phyloP scores from a whole-genome alignment of 1,140 invertebrate species.

The Arion vulgaris region DNA sequence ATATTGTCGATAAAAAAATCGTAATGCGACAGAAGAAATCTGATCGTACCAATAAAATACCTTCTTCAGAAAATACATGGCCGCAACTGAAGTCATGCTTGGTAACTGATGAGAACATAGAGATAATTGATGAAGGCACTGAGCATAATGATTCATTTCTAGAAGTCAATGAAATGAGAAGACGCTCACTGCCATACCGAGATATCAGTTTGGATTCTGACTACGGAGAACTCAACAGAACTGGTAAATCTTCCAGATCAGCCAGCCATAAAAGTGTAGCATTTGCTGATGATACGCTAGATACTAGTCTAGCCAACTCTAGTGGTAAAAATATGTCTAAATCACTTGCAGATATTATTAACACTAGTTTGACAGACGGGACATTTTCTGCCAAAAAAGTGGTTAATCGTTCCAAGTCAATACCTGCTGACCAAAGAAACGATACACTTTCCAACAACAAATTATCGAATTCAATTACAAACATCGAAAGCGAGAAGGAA shows the following conservation, averaged over 20 bases:
- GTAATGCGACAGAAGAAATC: background rate
- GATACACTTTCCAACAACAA: background rate
- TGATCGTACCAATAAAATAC: background rate
- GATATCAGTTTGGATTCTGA: constrained; percentile 2
- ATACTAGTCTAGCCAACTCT: background rate
- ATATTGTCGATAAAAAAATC: background rate
- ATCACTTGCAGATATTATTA: constrained; percentile 28
- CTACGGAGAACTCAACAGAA: background rate
- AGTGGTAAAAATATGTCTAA: constrained; percentile 14
- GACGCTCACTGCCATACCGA: background rate
- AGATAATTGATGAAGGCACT: background rate
- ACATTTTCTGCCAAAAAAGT: constrained; percentile 19
- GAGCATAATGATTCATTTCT: background rate
- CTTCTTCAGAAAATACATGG: background rate
- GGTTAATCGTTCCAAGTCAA: constrained; percentile 1
- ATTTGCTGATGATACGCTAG: constrained; percentile 7
- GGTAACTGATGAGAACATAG: background rate
- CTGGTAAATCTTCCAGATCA: constrained; percentile 4
- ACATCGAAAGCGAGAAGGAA: background rate
- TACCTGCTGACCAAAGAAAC: background rate
- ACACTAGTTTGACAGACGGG: constrained; percentile 31
- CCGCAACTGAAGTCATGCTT: background rate
- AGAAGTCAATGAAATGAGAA: background rate
- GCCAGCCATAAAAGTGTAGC: constrained; percentile 17
- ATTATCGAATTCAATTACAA: background rate